Base-by-base conservation (phyloP, 2,113 vertebrate species). In the Capreolus pygargus region DNA sequence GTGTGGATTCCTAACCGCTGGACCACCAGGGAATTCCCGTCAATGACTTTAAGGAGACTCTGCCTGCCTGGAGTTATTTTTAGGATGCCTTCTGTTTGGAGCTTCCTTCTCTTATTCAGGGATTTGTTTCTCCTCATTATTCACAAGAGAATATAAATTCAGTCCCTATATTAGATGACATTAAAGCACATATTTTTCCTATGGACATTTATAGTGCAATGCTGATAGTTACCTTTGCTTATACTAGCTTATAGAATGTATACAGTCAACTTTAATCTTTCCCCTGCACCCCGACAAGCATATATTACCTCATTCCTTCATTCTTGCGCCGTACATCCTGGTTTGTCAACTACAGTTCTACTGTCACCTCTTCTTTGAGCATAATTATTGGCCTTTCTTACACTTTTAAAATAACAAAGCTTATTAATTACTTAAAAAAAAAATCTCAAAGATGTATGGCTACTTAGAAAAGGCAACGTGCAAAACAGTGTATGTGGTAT, bases 401-500 rank as follows among this genome's bases (percentile, higher is more conserved):
- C 7, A 58, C 6, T 70, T 86, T 83, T 58, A 27, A 74, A 93
- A 70, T 58, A 83, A 76, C 25, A 50, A 60, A 76, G 6, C 13
- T 52, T 74, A 67, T 86, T 54, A 85, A 55, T 89, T 70, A 61
- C 52, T 81, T 33, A 25, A 50, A 92, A 97, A 92, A 97, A 81
- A 96, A 89, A 25, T 64, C 11, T 93, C 45, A 87, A 57, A 78
- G 21, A 64, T 64, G 10, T 83, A 86, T 28, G 6, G 57, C n/a
- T 45, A 30, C 54, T 47, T 23, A 39, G 70, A 79, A 57, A 91
- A 86, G 36, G 4, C 30, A 7, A 76, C 58, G 0, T 67, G 36
- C 82, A 52, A 61, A 87, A 16, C 9, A 91, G 9, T 60, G 6
- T 86, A 86, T 19, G 13, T 61, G 81, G n/a, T 74, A 27, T 2